Evolutionary conservation across 1,140 invertebrate species (phyloP), one percentile per base, ranked within the genome.

Genomic region (Heliconius melpomene): DNA sequence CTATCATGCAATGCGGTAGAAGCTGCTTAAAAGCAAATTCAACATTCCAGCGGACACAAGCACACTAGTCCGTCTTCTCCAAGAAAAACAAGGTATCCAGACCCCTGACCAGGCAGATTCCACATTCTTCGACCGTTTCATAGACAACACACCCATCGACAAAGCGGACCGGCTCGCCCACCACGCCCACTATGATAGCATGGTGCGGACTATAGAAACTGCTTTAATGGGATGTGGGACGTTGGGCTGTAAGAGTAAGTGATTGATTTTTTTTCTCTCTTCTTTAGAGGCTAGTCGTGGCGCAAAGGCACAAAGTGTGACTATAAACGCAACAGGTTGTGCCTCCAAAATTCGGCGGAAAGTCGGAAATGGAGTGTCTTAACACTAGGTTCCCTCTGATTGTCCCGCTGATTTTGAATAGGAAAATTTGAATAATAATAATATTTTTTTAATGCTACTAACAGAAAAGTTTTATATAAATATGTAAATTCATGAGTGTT

Each of bases 111-210:
- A 79, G 1, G 78, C 90, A 72, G 82, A 91, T 54, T 85, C 84
- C n/a, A 82, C 66, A 3, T 83, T 92, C 50, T 91, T 93, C 83
- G 87, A 91, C 9, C 75, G 38, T 2, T 85, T 92, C 40, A 83
- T 88, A 29, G 74, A 79, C 0, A 85, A 87, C 72, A 89, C 87
- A 83, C 90, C 90, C 0, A 38, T 54, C 1, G 84, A 88, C 5
- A 75, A 84, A 8, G 60, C 73, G 0, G 86, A 91, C 38, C 78
- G 82, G 7, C 29, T 79, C 9, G 87, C 80, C 0, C 91, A 93
- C 52, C 86, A 86, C 38, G 77, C 78, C 7, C 89, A 92, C 81
- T 91, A 87, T 72, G 87, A 89, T 23, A 81, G 77, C 13, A 88
- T 93, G 89, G 83, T 90, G 79, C 80, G 83, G 8, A 88, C 84